Conservation (phyloP, 2,113 vertebrate species). For the Passer montanus region DNA sequence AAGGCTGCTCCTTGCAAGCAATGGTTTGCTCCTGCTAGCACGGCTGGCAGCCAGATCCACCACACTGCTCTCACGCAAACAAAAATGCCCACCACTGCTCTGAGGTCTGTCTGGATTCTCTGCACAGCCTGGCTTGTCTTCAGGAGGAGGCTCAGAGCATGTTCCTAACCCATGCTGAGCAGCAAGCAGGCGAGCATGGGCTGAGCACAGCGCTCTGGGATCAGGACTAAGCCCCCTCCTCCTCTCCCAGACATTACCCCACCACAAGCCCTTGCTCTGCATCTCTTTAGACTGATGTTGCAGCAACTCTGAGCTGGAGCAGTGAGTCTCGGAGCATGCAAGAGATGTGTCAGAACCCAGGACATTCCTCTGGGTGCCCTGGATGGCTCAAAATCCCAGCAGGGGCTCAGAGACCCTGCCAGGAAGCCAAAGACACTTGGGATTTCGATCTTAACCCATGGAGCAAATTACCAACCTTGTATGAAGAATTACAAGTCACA, state of each 20-base stretch:
- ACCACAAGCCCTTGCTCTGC: background rate
- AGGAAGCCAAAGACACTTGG: no score
- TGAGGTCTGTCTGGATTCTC: background rate
- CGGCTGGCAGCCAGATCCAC: background rate
- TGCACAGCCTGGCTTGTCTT: accelerated
- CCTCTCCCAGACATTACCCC: background rate
- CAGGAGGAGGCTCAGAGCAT: background rate
- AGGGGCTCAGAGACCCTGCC: no score
- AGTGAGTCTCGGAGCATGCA: accelerated
- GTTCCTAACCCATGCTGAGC: accelerated
- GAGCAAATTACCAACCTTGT: no score
- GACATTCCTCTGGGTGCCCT: no score
- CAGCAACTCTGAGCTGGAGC: background rate
- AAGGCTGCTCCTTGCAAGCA: background rate
- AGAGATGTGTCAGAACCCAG: no score
- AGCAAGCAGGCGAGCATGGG: background rate
- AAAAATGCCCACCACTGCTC: background rate
- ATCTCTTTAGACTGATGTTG: accelerated
- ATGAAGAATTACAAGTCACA: no score
- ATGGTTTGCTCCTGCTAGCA: background rate
- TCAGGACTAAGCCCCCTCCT: background rate
- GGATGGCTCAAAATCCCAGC: no score
- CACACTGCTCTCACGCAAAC: background rate
- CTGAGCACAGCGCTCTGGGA: background rate
- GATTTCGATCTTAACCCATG: no score